phyloP scores from a whole-genome alignment of 2,113 vertebrate species.

The Xyrauchen texanus region DNA sequence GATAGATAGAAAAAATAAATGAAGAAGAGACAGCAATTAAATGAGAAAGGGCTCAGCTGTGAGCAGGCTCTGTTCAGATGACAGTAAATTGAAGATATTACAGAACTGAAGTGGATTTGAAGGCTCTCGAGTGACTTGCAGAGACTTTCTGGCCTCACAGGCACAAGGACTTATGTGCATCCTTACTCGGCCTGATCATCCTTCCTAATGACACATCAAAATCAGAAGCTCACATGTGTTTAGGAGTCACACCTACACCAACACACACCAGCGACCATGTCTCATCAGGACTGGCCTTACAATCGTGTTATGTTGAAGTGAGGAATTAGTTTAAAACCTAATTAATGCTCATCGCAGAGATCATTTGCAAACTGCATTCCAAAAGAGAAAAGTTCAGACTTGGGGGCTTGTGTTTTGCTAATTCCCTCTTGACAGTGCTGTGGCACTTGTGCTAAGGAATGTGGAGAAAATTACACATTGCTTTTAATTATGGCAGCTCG shows the following conservation, averaged over 20 bases:
- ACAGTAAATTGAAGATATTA: slow-evolving; percentile 77
- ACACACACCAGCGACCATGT: too few relatives aligned
- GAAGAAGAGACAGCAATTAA: slow-evolving; percentile 39
- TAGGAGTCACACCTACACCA: not conserved
- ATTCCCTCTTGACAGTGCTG: slow-evolving; percentile 56
- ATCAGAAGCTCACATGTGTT: slow-evolving; percentile 3
- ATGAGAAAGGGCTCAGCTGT: slow-evolving; percentile 73
- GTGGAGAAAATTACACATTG: slow-evolving; percentile 50
- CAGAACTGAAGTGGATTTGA: slow-evolving; percentile 77
- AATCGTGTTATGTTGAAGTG: not conserved
- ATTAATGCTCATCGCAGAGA: slow-evolving; percentile 42
- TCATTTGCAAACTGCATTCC: slow-evolving; percentile 37
- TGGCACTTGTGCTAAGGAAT: slow-evolving; percentile 39
- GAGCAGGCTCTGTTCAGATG: slow-evolving; percentile 67
- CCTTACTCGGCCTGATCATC: slow-evolving; percentile 32
- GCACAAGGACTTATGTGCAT: slow-evolving; percentile 27
- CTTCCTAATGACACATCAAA: slow-evolving; percentile 43
- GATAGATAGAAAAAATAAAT: not conserved
- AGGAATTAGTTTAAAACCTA: slow-evolving; percentile 27
- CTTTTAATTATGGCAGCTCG: slow-evolving; percentile 60
- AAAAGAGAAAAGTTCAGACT: slow-evolving; percentile 44
- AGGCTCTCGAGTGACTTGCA: slow-evolving; percentile 64
- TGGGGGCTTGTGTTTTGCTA: slow-evolving; percentile 47
- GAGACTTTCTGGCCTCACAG: slow-evolving; percentile 59
- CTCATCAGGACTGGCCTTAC: not conserved